Evolutionary conservation across 1,140 invertebrate species (phyloP).

Genomic region (Meloidogyne hapla): DNA sequence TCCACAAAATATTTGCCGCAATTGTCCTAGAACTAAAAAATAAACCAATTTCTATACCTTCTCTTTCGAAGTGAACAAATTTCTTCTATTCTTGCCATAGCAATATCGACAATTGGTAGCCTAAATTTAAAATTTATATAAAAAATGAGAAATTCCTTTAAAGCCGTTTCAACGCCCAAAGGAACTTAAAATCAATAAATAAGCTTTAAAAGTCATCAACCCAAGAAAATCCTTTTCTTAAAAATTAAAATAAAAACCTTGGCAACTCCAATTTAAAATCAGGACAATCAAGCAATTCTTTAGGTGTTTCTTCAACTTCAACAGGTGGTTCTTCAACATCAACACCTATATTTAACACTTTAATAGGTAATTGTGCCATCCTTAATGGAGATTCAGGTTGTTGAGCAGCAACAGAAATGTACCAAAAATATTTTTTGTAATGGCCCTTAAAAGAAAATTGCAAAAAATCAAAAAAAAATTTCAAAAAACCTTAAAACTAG

Average conservation of each 20-base stretch:
- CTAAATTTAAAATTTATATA: constrained; percentile 34
- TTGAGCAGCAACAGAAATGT: constrained; percentile 57
- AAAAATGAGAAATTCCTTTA: constrained; percentile 12
- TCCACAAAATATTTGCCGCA: too few relatives aligned
- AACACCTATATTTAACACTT: constrained; percentile 34
- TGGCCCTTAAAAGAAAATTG: constrained; percentile 53
- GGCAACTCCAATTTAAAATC: neutral
- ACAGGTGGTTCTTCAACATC: constrained; percentile 24
- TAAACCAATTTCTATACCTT: neutral
- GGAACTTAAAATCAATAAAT: too few relatives aligned
- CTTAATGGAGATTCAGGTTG: constrained; percentile 59
- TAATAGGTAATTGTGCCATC: constrained; percentile 43
- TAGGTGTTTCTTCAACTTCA: constrained; percentile 3
- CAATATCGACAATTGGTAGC: constrained; percentile 31
- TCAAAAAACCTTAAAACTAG: constrained; percentile 44
- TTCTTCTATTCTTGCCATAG: constrained; percentile 45
- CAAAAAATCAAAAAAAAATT: constrained; percentile 4
- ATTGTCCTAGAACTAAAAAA: neutral
- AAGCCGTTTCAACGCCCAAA: too few relatives aligned
- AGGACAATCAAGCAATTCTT: neutral
- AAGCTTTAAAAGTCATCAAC: too few relatives aligned
- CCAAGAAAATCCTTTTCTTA: too few relatives aligned
- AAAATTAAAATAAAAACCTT: neutral
- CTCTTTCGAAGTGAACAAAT: constrained; percentile 44
- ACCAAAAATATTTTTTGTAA: constrained; percentile 54